These are phyloP conservation scores for Dendropsophus ebraccatus DNA, from an alignment of 2,113 vertebrate genomes.

Conservation along the genomic window DNA sequence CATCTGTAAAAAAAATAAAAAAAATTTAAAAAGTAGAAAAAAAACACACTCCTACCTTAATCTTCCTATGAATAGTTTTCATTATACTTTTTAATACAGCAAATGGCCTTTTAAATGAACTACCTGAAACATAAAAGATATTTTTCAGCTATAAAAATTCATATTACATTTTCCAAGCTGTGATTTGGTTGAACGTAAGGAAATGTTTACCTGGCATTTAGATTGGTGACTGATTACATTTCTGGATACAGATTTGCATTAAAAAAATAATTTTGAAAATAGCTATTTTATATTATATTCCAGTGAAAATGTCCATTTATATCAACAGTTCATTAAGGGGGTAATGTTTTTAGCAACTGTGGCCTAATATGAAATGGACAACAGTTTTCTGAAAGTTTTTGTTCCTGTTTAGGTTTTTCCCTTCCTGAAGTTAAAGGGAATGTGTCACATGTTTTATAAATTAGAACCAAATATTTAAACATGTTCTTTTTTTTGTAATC, in stretches of 20 bases:
- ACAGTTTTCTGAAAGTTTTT: background rate
- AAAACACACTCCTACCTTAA: conserved; percentile 19
- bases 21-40: background rate
- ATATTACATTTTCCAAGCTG: conserved; percentile 29
- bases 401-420: background rate
- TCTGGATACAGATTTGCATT: background rate
- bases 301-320: background rate
- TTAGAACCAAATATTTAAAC: no score
- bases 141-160: conserved; percentile 18
- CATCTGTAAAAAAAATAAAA: conserved; percentile 21
- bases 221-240: conserved; percentile 26
- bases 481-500: no score
- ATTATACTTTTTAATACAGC: conserved; percentile 37
- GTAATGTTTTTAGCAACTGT: background rate
- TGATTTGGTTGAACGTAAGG: conserved; percentile 10
- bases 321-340: background rate
- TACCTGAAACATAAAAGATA: conserved; percentile 32
- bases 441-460: no score
- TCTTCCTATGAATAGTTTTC: conserved; percentile 34
- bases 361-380: background rate
- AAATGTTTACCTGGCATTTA: conserved; percentile 23
- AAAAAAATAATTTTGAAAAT: background rate
- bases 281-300: background rate
- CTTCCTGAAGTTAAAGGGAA: no score
- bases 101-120: conserved; percentile 28